Evolutionary conservation across 64 coral and sea anemone genomes (phyloP), one percentile per base, ranked within the genome.

Genomic region (Catalaphyllia jardinei): DNA sequence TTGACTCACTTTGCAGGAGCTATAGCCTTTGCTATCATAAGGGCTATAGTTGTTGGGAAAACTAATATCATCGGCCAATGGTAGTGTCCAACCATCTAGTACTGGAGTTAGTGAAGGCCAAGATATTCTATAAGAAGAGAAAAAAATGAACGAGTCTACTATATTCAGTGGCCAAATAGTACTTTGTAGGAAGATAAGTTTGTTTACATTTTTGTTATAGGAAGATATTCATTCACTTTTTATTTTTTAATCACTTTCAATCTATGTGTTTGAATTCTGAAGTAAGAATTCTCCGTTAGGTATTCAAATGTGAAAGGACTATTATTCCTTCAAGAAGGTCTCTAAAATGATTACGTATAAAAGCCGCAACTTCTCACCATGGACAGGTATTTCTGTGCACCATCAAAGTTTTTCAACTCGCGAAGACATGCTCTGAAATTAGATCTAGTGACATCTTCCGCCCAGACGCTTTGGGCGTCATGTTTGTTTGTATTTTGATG

Each of bases 391-490:
- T 71, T 86, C 71, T 94, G 93, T 51, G 76, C 61, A 0, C 92
- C 92, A 29, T 94, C 92, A 60, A 89, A 94, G 81, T 94, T 94
- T 42, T 86, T 94, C 81, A 94, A 60, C 24, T 94, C 93, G 16
- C 93, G 73, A 28, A 94, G 61, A 28, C 93, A 94, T 3, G 89
- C 77, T 74, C 72, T 86, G 74, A 90, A 94, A 17, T 46, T 33
- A 4, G 33, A 33, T 8, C 22, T 46, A 20, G 60, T 80, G 0
- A 94, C 88, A 15, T 94, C 80, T 30, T 94, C 93, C 7, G 93
- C 74, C 93, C 89, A 94, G 22, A 94, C 88, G n/a, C 60, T 90
- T 2, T 80, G 38, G 19, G 80, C 93, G 29, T 94, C 88, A 39
- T 89, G 79, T 46, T 87, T 74, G 29, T 90, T 90, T 72, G 8